Evolutionary conservation across 2,888 invertebrate genomes (phyloP).

Genomic region (Tupiocoris notatus): DNA sequence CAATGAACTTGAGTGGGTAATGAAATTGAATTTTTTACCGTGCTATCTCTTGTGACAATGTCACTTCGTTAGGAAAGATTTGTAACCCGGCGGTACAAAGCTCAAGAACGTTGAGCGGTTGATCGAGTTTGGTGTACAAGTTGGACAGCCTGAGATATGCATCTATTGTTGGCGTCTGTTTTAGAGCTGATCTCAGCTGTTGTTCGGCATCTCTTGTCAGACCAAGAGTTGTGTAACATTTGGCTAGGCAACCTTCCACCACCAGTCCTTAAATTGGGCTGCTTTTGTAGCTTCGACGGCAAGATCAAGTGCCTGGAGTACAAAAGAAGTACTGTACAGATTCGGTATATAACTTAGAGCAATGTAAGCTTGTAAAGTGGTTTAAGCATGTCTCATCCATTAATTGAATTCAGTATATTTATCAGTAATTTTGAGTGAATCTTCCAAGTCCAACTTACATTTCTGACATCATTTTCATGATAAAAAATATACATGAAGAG

Average conservation of each 20-base stretch:
- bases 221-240: constrained; percentile 86
- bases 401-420: no score
- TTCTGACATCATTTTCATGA: constrained; percentile 87
- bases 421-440: no score
- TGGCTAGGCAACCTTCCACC: constrained; percentile 93
- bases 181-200: constrained; percentile 80
- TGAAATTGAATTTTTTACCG: constrained; percentile 54
- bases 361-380: no score
- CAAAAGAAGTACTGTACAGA: no score
- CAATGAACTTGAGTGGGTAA: no score
- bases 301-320: constrained; percentile 73
- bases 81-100: constrained; percentile 82
- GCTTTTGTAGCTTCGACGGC: constrained; percentile 80
- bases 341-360: no score
- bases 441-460: constrained; percentile 62
- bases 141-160: constrained; percentile 75
- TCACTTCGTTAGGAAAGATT: constrained; percentile 80
- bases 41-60: constrained; percentile 58
- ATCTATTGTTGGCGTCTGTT: constrained; percentile 70
- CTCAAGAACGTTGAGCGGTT: constrained; percentile 86
- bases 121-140: constrained; percentile 85
- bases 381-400: no score
- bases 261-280: constrained; percentile 78
- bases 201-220: constrained; percentile 89
- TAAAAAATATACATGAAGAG: constrained; percentile 96